Base-by-base conservation (phyloP, 2,113 vertebrate genomes). In the Macaca fascicularis region DNA sequence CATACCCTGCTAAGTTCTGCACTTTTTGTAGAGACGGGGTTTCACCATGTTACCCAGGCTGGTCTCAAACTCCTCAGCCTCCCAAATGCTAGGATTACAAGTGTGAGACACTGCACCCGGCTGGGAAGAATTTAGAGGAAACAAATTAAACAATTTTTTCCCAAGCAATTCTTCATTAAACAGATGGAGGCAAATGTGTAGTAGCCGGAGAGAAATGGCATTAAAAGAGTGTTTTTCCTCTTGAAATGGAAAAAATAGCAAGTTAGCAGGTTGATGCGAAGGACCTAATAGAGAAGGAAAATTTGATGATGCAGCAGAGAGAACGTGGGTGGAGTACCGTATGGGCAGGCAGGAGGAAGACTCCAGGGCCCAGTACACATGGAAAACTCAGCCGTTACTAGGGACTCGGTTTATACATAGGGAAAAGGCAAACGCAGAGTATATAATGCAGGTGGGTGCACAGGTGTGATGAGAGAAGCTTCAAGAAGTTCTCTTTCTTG, bases 81-180 rank as follows among this genome's bases (percentile, higher is more conserved):
- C 61, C 61, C 61, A 64, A 64, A 32, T 32, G 27, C 61, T 64
- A 64, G 61, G 27, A 64, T 64, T 64, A 64, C 61, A 64, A 27
- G 61, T 64, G 61, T 32, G 61, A 32, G 61, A 64, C 61, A 30
- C 61, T 14, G 27, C 27, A 64, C 12, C 27, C 2, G 5, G 12
- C 61, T 6, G 25, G 20, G 25, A 52, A 95, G 16, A 82, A 45
- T 40, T 11, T 61, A 16, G 45, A 75, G 43, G 23, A 17, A 70
- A 93, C 61, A 69, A 19, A 22, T 6, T 13, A 69, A 25, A 38
- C 40, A 67, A 94, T 11, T 81, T 94, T 75, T 76, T 55, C 52
- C 79, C 79, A 95, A 82, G 74, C 40, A 76, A 78, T 87, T 38
- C 40, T n/a, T 75, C 30, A 45, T 61, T 52, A 93, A 91, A 61